Evolutionary conservation across 2,888 invertebrate genomes (phyloP).

Genomic region (Cynaeus angustus): DNA sequence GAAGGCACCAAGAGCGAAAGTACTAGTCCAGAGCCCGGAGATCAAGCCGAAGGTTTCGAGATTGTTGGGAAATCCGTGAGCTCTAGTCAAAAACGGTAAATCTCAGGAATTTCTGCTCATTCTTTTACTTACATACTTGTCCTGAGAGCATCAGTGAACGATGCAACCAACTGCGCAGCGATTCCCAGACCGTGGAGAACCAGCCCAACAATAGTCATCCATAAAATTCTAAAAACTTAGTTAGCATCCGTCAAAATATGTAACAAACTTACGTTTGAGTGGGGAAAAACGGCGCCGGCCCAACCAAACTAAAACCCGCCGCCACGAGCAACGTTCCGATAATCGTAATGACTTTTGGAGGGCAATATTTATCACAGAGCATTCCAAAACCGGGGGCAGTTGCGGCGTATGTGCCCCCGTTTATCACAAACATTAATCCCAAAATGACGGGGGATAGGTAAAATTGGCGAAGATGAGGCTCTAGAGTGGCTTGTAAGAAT

Average conservation of each 20-base stretch:
- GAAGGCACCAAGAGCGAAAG: constrained; percentile 91
- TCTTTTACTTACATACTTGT: constrained; percentile 82
- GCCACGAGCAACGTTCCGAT: constrained; percentile 80
- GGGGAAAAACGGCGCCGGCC: constrained; percentile 86
- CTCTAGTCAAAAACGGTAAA: constrained; percentile 70
- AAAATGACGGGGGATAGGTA: constrained; percentile 80
- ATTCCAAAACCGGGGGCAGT: constrained; percentile 88
- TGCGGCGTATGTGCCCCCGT: constrained; percentile 85
- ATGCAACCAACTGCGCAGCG: constrained; percentile 88
- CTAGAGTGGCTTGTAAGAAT: constrained; percentile 91
- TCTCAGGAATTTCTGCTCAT: neutral
- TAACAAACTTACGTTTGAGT: constrained; percentile 74
- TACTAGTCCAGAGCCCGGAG: constrained; percentile 93
- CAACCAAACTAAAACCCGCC: constrained; percentile 82
- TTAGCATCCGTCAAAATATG: too few relatives aligned
- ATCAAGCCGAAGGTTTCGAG: constrained; percentile 92
- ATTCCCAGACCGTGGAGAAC: constrained; percentile 88
- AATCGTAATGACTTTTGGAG: constrained; percentile 81
- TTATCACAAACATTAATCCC: constrained; percentile 89
- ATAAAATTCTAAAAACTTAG: constrained; percentile 78
- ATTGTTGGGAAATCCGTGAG: constrained; percentile 85
- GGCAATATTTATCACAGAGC: constrained; percentile 81
- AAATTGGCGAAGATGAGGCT: constrained; percentile 88
- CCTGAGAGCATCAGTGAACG: constrained; percentile 88
- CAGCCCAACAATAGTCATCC: constrained; percentile 81